Base-by-base conservation (phyloP, 2,113 vertebrate genomes). In the Lepisosteus osseus region DNA sequence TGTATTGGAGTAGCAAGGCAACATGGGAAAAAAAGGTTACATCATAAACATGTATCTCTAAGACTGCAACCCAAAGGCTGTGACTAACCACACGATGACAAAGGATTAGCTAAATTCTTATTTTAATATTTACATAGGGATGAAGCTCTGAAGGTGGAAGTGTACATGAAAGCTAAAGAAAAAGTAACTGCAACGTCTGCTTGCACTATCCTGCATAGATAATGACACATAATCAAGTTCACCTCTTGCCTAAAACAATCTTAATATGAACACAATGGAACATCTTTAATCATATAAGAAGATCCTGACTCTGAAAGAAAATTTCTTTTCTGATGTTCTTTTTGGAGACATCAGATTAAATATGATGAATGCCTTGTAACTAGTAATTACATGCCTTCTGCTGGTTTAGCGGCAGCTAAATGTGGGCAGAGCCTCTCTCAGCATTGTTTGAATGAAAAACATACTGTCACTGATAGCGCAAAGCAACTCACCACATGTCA, bases 251-350 rank as follows among this genome's bases (percentile, higher is more conserved):
- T 68, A 80, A 72, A 77, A 83, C 77, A 84, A 86, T 77, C 65
- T 83, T 66, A 47, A 69, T 54, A 7, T 3, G 0, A 3, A 84
- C 78, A 73, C 83, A 92, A 84, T 76, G 86, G 87, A 85, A 87
- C 86, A 81, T 86, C 86, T 88, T 89, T 89, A 90, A 93, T 94
- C 89, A 66, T 75, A 51, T 84, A 92, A 89, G 86, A 86, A 81
- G 87, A 89, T 88, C 86, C 69, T 75, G 86, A 69, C 80, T 80
- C 88, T 85, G 67, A 81, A 88, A 85, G 63, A 74, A 87, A 86
- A 88, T 86, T 82, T 86, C 84, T 80, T 72, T 85, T 80, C 70
- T 40, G 85, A 87, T 92, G 90, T 91, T 94, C 90, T 92, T 93
- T 93, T 90, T 72, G 54, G 70, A 79, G 74, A 81, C 80, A 86